These are phyloP conservation scores for Athene noctua DNA, from an alignment of 2,113 vertebrate genomes.

Conservation along the genomic window DNA sequence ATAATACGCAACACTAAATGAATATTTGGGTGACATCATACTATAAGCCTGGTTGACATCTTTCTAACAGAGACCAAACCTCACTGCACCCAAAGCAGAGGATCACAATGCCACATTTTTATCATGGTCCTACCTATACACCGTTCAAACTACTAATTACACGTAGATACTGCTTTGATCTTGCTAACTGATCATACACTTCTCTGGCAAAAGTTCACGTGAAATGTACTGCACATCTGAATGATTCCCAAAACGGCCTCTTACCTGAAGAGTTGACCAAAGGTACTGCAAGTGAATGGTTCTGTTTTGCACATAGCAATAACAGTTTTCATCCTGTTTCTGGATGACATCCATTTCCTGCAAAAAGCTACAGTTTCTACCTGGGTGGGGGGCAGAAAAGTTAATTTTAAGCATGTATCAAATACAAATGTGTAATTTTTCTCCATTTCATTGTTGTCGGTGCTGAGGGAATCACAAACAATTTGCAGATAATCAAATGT, in stretches of 20 bases:
- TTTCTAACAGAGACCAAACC: neutral
- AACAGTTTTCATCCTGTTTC: slow-evolving; percentile 55
- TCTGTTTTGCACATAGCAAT: slow-evolving; percentile 69
- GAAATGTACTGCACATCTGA: neutral
- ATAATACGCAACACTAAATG: fast-evolving
- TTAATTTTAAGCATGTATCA: neutral
- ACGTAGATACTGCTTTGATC: neutral
- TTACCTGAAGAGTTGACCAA: slow-evolving; percentile 76
- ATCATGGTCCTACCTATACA: neutral
- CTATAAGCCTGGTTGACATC: neutral
- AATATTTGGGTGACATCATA: neutral
- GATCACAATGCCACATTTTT: neutral
- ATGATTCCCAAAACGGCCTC: neutral
- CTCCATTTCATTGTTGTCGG: neutral
- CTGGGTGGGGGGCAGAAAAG: neutral
- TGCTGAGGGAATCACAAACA: neutral
- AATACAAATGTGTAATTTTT: neutral
- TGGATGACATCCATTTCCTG: slow-evolving; percentile 59
- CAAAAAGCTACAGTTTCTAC: slow-evolving; percentile 58
- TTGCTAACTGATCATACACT: neutral
- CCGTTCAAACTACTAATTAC: neutral
- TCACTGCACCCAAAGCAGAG: neutral
- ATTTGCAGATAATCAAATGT: neutral
- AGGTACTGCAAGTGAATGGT: slow-evolving; percentile 56
- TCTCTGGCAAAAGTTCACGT: neutral